Base-by-base conservation (phyloP, 2,113 vertebrate genomes). In the Picathartes gymnocephalus region DNA sequence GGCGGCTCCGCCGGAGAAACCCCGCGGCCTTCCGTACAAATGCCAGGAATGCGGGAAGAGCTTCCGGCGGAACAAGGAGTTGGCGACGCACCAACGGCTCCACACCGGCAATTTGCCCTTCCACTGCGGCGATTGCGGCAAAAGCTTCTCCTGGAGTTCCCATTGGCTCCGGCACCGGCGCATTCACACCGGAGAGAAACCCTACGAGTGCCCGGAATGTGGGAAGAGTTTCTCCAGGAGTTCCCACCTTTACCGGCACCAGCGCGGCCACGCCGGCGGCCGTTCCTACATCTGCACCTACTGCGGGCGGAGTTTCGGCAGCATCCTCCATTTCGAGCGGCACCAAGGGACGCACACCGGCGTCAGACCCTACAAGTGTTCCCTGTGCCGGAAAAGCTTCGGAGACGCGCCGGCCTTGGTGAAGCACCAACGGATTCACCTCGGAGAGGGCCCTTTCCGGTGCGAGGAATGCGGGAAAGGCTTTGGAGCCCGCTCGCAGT, bases 111-210 rank as follows among this genome's bases (percentile, higher is more conserved):
- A 68, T 18, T 9, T 45, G 21, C 40, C 42, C 1, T 96, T 96
- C 56, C 30, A 3, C 1, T 81, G 79, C 14, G 53, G 23, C 1
- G 42, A 69, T 0, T 81, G 78, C 23, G 79, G 79, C 0, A 81
- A 81, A 4, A 47, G 79, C 1, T 81, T 81, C 0, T 69, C 97
- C 11, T 98, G 98, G 95, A 95, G 95, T 47, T 96, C 94, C 1
- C 97, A 98, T 6, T 94, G 99, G 93, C 97, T 98, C 20, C 88
- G 96, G 68, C 99, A 99, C 79, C 98, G 98, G 37, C 0, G 68
- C 4, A 53, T 70, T 4, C 68, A 97, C 11, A 96, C 96, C 0
- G 96, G 96, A 0, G 96, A 97, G 71, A 68, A 68, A 8, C 96
- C 96, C 5, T 96, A 95, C 50, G 37, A 74, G 11, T 97, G 96